Base-by-base conservation (phyloP, 2,888 invertebrate genomes). In the Barypeithes pellucidus region DNA sequence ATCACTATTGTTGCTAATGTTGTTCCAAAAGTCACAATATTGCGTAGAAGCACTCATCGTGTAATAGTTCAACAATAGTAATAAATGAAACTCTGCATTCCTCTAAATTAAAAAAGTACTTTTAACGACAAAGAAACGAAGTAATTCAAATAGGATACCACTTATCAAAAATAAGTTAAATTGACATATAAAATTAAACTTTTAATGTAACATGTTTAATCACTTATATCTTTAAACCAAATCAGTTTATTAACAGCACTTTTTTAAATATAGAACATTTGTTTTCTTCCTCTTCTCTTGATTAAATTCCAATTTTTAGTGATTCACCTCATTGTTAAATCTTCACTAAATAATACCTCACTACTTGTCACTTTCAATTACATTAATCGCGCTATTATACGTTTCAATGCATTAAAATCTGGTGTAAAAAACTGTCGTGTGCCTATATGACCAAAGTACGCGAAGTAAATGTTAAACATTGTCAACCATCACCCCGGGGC, bases 381-480 rank as follows among this genome's bases (percentile, higher is more conserved):
- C 33, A 18, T 16, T 33, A 33, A 18, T 57, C 33, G 33, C 33
- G 9, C 12, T 22, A 50, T 4, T 2, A 16, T 18, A 57, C 24
- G 0, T 20, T 22, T 41, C 3, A 36, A 1, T 8, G 4, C 36
- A 59, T 11, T 33, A 16, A 33, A 50, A 52, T 11, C 24, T 0
- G 12, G 18, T 24, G 61, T 45, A 54, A 62, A 72, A 60, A 63
- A 54, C 67, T 45, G 60, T 60, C 69, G 73, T 73, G 73, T 73
- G 73, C 77, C 79, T 80, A 80, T 82, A 82, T 81, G 83, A 81
- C 82, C 82, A 82, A 80, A 84, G 83, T 85, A 84, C 84, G 84
- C 82, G 82, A 79, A 82, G 82, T 85, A 85, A 85, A 85, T 85
- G 85, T 83, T 84, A 81, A 83, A 85, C 85, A 86, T 83, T 86